Conservation (phyloP, 2,888 invertebrate genomes). For the Malthinus flaveolus region DNA sequence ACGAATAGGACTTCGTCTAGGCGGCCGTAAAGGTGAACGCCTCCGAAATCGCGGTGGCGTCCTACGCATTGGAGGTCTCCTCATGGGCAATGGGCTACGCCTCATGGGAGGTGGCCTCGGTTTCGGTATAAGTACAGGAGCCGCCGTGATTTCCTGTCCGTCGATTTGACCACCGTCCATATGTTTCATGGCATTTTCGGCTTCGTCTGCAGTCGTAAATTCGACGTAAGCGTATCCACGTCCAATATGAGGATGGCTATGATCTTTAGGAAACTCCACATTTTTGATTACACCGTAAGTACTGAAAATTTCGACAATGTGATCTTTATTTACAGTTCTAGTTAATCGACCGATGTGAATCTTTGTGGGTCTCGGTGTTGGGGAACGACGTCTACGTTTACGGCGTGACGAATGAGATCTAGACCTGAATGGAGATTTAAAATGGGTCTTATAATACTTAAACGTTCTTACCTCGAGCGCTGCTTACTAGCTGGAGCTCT, state of each 20-base stretch:
- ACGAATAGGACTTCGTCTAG: conserved; percentile 59
- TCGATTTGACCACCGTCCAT: conserved; percentile 99
- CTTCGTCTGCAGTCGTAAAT: conserved; percentile 90
- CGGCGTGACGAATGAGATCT: conserved; percentile 69
- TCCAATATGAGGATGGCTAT: conserved; percentile 85
- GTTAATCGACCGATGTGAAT: conserved; percentile 94
- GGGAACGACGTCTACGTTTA: conserved; percentile 79
- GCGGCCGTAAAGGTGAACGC: conserved; percentile 48
- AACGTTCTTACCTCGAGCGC: conserved; percentile 13
- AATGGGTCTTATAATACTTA: neutral
- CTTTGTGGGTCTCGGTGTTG: conserved; percentile 88
- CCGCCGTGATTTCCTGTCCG: conserved; percentile 80
- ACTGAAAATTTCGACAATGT: conserved; percentile 89
- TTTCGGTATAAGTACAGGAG: conserved; percentile 85
- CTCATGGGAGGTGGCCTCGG: conserved; percentile 62
- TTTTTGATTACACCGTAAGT: conserved; percentile 83
- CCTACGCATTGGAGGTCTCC: conserved; percentile 60
- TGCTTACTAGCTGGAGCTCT: conserved; percentile 13
- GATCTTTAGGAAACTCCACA: conserved; percentile 88
- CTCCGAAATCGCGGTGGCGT: conserved; percentile 52
- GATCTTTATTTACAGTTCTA: conserved; percentile 89
- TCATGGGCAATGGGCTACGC: conserved; percentile 61
- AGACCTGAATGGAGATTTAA: conserved; percentile 11
- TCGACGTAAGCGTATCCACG: conserved; percentile 96
- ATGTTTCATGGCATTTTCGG: conserved; percentile 98